phyloP scores from a whole-genome alignment of 2,888 invertebrate genomes.

The Actias luna region DNA sequence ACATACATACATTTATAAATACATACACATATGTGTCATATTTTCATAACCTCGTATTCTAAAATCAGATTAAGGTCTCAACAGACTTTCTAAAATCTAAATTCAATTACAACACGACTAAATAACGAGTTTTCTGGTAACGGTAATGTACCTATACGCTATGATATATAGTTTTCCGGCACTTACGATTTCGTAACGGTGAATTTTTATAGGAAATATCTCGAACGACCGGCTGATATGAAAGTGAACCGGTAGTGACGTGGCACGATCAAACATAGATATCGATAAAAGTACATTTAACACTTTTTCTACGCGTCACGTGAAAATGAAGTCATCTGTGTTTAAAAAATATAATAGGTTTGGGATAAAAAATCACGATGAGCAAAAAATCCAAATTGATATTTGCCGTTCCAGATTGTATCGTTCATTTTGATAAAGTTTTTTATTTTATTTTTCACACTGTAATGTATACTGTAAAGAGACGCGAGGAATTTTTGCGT shows the following conservation, averaged over 20 bases:
- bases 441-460: too few species aligned
- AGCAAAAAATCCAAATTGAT: too few species aligned
- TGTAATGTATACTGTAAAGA: too few species aligned
- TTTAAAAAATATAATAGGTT: too few species aligned
- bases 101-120: neutral
- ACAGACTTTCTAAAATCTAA: conserved; percentile 1
- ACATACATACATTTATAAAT: too few species aligned
- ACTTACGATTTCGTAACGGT: neutral
- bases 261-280: neutral
- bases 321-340: too few species aligned
- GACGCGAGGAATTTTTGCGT: too few species aligned
- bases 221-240: neutral
- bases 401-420: too few species aligned
- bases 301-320: neutral
- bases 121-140: neutral
- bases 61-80: neutral
- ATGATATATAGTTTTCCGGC: conserved; percentile 7
- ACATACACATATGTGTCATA: too few species aligned
- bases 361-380: too few species aligned
- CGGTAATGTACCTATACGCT: neutral
- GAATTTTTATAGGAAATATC: conserved; percentile 6
- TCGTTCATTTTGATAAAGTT: too few species aligned
- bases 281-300: neutral
- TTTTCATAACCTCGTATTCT: neutral
- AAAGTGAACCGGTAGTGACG: conserved; percentile 1